These are phyloP conservation scores for Syngnathus rostellatus DNA, from an alignment of 2,797 vertebrate species.

Conservation along the genomic window DNA sequence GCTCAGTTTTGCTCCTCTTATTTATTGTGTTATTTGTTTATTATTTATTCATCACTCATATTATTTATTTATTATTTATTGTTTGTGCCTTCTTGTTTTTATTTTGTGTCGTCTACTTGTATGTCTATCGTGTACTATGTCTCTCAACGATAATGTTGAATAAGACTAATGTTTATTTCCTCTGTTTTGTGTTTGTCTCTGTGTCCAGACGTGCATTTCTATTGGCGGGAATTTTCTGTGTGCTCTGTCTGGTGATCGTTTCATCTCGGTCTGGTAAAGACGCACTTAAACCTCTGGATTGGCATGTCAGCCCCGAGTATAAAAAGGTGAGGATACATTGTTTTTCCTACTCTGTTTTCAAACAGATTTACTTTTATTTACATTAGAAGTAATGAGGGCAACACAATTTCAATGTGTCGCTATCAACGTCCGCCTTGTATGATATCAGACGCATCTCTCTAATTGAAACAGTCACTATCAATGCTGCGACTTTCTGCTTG, in stretches of 20 bases:
- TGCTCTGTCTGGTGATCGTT: conserved; percentile 27
- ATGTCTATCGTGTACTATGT: too few species aligned
- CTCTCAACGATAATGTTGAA: background rate
- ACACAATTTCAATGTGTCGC: background rate
- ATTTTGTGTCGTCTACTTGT: too few species aligned
- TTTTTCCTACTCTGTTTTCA: background rate
- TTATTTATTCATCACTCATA: too few species aligned
- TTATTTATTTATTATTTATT: too few species aligned
- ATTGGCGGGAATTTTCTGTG: conserved; percentile 5
- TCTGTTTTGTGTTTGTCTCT: conserved; percentile 1
- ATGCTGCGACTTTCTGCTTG: too few species aligned
- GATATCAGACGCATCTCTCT: too few species aligned
- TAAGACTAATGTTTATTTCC: background rate
- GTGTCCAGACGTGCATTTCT: conserved; percentile 31
- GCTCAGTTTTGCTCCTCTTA: too few species aligned
- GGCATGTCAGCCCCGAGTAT: conserved; percentile 26
- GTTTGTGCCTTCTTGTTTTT: too few species aligned
- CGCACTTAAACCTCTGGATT: conserved; percentile 14
- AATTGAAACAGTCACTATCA: too few species aligned
- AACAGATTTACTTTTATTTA: background rate
- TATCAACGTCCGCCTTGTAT: too few species aligned
- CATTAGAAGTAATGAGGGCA: background rate
- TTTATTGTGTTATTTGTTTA: too few species aligned
- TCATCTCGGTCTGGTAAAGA: background rate
- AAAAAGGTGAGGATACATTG: conserved; percentile 33